A percentile compares a stretch with the other conserved stretches of the same genome.
These are phyloP conservation scores for Trinectes maculatus DNA, from an alignment of 2,113 vertebrate genomes.

Conservation along the genomic window DNA sequence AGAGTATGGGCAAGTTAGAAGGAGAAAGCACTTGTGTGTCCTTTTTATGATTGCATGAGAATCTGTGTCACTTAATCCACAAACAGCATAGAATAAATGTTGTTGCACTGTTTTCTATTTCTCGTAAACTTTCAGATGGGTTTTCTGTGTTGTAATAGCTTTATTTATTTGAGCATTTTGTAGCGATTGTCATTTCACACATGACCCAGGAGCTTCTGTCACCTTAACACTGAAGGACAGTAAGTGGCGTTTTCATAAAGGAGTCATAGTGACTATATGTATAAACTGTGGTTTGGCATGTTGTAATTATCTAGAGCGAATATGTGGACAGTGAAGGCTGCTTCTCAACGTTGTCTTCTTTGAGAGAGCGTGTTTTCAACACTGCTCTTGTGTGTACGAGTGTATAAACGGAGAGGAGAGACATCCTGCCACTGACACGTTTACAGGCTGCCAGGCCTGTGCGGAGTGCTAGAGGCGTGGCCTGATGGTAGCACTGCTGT, in stretches of 20 bases:
- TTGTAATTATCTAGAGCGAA: neutral
- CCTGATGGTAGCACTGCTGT: conserved; percentile 79
- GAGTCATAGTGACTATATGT: neutral
- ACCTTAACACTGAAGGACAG: neutral
- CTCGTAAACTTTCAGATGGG: too few species aligned
- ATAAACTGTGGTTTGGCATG: neutral
- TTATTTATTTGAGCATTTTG: conserved; percentile 13
- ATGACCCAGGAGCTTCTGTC: neutral
- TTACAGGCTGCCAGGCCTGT: conserved; percentile 68
- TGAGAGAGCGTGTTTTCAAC: conserved; percentile 18
- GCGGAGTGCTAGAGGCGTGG: conserved; percentile 72
- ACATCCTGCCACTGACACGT: conserved; percentile 74
- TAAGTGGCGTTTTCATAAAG: neutral
- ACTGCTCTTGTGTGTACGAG: conserved; percentile 31
- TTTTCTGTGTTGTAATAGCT: too few species aligned
- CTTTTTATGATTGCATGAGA: conserved; percentile 49
- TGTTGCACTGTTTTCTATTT: conserved; percentile 31
- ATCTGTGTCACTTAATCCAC: conserved; percentile 24
- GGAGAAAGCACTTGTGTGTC: conserved; percentile 51
- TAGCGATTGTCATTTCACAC: neutral
- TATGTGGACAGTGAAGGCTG: neutral
- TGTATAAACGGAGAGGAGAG: conserved; percentile 35
- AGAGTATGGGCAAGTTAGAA: conserved; percentile 37
- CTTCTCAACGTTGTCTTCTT: conserved; percentile 24
- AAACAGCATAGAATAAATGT: conserved; percentile 48